Base-by-base conservation (phyloP, 1,140 invertebrate genomes). In the Cotesia vestalis region DNA sequence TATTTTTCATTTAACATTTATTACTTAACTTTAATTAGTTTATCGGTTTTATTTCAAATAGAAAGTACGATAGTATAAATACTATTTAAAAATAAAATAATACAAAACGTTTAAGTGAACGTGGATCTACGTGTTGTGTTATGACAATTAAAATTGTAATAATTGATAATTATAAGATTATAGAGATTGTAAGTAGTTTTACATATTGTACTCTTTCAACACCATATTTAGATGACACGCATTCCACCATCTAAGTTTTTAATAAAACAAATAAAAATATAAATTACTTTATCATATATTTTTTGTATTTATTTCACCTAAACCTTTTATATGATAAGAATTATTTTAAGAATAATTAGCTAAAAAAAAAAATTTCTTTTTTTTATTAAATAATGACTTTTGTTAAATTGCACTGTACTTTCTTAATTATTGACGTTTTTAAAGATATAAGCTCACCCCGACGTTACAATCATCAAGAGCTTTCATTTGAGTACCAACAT, bases 121-220 rank as follows among this genome's bases (percentile, higher is more conserved):
- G 75, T 75, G 75, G 34, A 77, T 36, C 35, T 38, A 64, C 62
- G 40, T 46, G 38, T 46, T 64, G 63, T 64, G 55, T 20, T 63
- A 60, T 46, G 11, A 40, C 9, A 40, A 40, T 40, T 8, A 40
- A 40, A 40, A 40, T 40, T 5, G 11, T 46, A 11, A 46, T 46
- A 46, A 46, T 46, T 46, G 6, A 46, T 46, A 46, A 46, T 46
- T 46, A 46, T 46, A 46, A 46, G 64, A 55, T 74, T 81, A 81
- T 78, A 80, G 78, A 82, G 84, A 85, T 80, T 79, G 79, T 84
- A 85, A 75, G 80, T 86, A 86, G 84, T 86, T 86, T 86, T 85
- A 86, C 84, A 86, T 85, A 84, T 85, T 84, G 80, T 86, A 85
- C 78, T 81, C 81, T 81, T 40, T 46, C 40, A 46, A 46, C 40